These are phyloP conservation scores for Campaea margaritaria DNA, from an alignment of 2,888 invertebrate species.

Conservation along the genomic window DNA sequence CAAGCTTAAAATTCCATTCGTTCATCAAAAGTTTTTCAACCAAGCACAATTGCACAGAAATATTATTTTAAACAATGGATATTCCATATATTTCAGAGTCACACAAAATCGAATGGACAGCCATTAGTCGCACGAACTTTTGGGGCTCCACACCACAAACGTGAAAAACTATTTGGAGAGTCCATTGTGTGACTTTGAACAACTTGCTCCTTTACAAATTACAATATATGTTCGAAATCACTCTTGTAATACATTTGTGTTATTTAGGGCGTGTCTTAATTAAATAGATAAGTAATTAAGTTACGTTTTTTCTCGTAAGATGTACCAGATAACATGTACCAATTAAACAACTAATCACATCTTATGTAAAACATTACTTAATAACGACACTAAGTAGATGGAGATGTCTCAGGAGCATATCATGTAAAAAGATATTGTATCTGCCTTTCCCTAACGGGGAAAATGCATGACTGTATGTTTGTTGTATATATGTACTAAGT, in stretches of 20 bases:
- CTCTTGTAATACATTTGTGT: neutral
- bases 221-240: constrained; percentile 11
- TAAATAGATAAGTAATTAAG: no score
- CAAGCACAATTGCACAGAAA: constrained; percentile 2
- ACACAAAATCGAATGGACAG: constrained; percentile 24
- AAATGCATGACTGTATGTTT: no score
- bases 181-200: constrained; percentile 31
- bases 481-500: no score
- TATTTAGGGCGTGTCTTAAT: no score
- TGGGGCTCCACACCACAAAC: constrained; percentile 27
- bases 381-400: no score
- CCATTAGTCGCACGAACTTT: constrained; percentile 31
- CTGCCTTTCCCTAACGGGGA: no score
- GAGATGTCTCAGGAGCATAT: no score
- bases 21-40: neutral
- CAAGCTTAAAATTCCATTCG: neutral
- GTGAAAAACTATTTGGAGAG: constrained; percentile 32
- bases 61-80: constrained; percentile 18
- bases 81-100: constrained; percentile 14
- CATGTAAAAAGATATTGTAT: no score
- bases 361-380: no score
- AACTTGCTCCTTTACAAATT: constrained; percentile 17
- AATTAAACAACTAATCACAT: no score
- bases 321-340: no score
- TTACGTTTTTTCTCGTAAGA: no score